Base-by-base conservation (phyloP, 2,113 vertebrate genomes). In the Pseudopipra pipra region DNA sequence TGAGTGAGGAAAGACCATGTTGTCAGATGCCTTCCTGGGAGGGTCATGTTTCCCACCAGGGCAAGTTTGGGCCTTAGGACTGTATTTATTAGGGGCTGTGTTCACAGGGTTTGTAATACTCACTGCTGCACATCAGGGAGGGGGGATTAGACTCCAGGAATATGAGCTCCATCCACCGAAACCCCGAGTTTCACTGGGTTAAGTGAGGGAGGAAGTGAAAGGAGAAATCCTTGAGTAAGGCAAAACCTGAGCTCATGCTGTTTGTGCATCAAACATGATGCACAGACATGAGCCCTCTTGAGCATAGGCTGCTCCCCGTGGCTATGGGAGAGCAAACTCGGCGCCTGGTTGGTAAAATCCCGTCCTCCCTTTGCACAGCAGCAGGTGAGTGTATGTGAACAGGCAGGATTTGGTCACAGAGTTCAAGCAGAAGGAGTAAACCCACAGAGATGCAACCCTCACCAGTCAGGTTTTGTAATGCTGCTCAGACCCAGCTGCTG, bases 1-100 rank as follows among this genome's bases (percentile, higher is more conserved):
- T 28, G 23, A 43, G 66, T 47, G 62, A 94, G 89, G 76, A 96
- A 25, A 24, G 24, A 2, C 52, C 12, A 0, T 1, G 3, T 59
- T 80, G 55, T 66, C 67, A 80, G 68, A 71, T 51, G 73, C 65
- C 89, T 93, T 72, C 61, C 35, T n/a, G 52, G 76, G 76, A 78
- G 56, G 25, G 70, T 35, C 2, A 2, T 5, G 18, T 44, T 91
- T 39, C 43, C 33, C 31, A 41, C 43, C 59, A 55, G 28, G 18
- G 16, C 13, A 30, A 2, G 31, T 35, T 63, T 55, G 54, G 46
- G 80, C 70, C 44, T 72, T 37, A n/a, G 44, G 43, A 19, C 47
- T 47, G 2, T n/a, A 9, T 82, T 77, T 66, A 16, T 28, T 30
- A 58, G 86, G 56, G 33, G 33, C 41, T 77, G 55, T 43, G 37